These are phyloP conservation scores for Candidula unifasciata DNA, from an alignment of 2,888 invertebrate genomes.

Conservation along the genomic window DNA sequence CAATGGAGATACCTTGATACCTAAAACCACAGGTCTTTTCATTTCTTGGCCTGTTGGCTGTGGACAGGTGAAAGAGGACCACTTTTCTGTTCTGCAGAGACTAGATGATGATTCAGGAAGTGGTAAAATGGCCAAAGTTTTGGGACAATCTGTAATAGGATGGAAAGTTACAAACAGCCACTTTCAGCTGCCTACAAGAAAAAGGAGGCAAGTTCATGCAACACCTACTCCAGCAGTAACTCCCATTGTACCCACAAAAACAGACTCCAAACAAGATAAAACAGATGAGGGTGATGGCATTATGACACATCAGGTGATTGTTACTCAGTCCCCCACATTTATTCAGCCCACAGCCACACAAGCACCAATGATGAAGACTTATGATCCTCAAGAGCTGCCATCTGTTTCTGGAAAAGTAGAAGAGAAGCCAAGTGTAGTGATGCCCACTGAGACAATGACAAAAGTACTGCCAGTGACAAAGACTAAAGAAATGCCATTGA, in stretches of 20 bases:
- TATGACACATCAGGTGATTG: conserved; percentile 70
- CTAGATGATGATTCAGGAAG: conserved; percentile 85
- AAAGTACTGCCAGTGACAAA: conserved; percentile 14
- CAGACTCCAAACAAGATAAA: conserved; percentile 60
- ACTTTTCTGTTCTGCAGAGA: conserved; percentile 83
- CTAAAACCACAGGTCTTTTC: conserved; percentile 63
- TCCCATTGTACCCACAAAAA: conserved; percentile 65
- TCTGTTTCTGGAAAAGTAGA: conserved; percentile 78
- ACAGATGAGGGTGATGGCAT: conserved; percentile 59
- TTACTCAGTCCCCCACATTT: conserved; percentile 76
- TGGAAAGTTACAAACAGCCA: conserved; percentile 83
- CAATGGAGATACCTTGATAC: conserved; percentile 71
- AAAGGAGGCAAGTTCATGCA: conserved; percentile 73
- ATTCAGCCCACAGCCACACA: conserved; percentile 65
- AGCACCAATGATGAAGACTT: conserved; percentile 55
- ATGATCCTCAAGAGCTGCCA: conserved; percentile 37
- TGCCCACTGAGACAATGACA: conserved; percentile 43
- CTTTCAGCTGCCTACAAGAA: conserved; percentile 76
- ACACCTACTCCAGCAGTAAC: conserved; percentile 72
- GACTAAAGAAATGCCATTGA: conserved; percentile 14
- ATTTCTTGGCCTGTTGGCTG: conserved; percentile 85
- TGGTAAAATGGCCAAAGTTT: conserved; percentile 84
- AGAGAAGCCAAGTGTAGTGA: conserved; percentile 76
- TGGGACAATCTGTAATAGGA: conserved; percentile 85
- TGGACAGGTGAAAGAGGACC: conserved; percentile 84